Conservation (phyloP, 2,113 vertebrate genomes). For the Abramis brama region DNA sequence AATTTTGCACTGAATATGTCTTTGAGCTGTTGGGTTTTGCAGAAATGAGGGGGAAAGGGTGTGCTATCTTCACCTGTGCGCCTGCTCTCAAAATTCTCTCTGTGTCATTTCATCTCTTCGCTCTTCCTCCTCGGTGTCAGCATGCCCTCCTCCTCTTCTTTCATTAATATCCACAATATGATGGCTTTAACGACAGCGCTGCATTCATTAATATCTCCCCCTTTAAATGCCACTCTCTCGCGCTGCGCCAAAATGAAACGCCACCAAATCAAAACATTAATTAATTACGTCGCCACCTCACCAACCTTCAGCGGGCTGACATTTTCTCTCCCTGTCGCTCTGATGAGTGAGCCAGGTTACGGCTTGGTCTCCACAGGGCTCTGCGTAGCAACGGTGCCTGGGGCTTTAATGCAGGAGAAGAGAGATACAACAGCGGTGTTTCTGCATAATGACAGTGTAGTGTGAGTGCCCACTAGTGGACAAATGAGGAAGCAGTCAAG, state of each 20-base stretch:
- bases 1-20: background rate
- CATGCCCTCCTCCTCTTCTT: constrained; percentile 44
- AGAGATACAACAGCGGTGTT: constrained; percentile 54
- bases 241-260: constrained; percentile 66
- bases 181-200: constrained; percentile 67
- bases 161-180: constrained; percentile 68
- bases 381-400: constrained; percentile 23
- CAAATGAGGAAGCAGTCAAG: background rate
- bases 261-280: constrained; percentile 70
- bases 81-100: background rate
- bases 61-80: background rate
- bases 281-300: constrained; percentile 68
- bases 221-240: constrained; percentile 66
- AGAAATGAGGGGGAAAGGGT: constrained; percentile 6
- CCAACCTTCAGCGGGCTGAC: constrained; percentile 59
- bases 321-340: constrained; percentile 59
- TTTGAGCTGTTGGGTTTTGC: background rate
- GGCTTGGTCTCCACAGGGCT: constrained; percentile 7
- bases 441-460: background rate
- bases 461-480: constrained; percentile 52
- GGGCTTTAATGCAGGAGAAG: constrained; percentile 19
- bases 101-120: constrained; percentile 21
- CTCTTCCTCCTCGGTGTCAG: constrained; percentile 24
- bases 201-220: constrained; percentile 63
- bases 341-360: constrained; percentile 22